Evolutionary conservation across 2,888 invertebrate species (phyloP), one percentile per base, ranked within the genome.

Genomic region (Dryomyza anilis): DNA sequence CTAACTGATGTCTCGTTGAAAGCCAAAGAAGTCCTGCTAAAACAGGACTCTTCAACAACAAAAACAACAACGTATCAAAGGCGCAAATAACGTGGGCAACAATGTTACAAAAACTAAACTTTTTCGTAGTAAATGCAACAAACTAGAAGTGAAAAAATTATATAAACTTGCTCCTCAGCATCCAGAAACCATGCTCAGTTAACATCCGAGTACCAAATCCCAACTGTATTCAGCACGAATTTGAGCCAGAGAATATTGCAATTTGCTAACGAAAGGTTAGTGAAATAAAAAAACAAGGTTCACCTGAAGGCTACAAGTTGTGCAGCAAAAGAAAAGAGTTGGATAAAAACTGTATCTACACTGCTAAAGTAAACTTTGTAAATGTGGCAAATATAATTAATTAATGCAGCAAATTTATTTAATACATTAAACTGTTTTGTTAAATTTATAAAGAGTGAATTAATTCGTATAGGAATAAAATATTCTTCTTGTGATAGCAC

Each of bases 261-360:
- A 55, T 55, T 55, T 55, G 55, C 33, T 55, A 55, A 14, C 33
- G 36, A 36, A 55, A 33, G 36, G 36, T 55, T 55, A 39, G 36
- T 19, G 55, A 21, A 55, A 33, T 36, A 55, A 55, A n/a, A n/a
- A n/a, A n/a, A n/a, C n/a, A n/a, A n/a, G n/a, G n/a, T 39, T n/a
- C 39, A 39, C 39, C 39, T 39, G 39, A 12, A 39, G 39, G 39
- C 39, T 39, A n/a, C n/a, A n/a, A n/a, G n/a, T n/a, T n/a, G n/a
- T n/a, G n/a, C n/a, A n/a, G n/a, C n/a, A n/a, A n/a, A n/a, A n/a
- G n/a, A n/a, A n/a, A n/a, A n/a, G n/a, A n/a, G n/a, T n/a, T n/a
- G n/a, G n/a, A n/a, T n/a, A n/a, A n/a, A n/a, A n/a, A n/a, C n/a
- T n/a, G n/a, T n/a, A n/a, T n/a, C n/a, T n/a, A n/a, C n/a, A n/a